A percentile compares a stretch with the other conserved stretches of the same genome.
Conservation (phyloP, 1,140 invertebrate genomes). For the Leguminivora glycinivorella region DNA sequence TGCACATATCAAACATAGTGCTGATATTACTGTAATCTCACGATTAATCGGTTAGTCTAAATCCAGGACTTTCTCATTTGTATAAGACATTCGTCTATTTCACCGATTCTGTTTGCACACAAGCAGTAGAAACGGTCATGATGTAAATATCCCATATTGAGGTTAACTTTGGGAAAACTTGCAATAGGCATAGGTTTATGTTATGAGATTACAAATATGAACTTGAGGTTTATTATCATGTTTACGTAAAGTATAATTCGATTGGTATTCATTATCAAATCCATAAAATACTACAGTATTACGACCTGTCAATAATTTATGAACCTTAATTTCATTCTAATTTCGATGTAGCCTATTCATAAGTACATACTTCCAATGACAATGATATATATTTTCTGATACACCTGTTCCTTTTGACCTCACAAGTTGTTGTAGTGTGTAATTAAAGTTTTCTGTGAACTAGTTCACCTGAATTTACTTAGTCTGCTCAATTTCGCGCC, state of each 20-base stretch:
- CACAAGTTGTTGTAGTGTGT: not conserved
- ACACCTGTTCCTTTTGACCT: conserved; percentile 8
- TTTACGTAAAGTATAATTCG: not conserved
- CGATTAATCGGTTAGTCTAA: not conserved
- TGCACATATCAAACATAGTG: conserved; percentile 50
- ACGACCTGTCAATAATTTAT: conserved; percentile 22
- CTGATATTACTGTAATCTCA: conserved; percentile 22
- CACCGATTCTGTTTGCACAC: conserved; percentile 7
- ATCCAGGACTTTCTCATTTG: not conserved
- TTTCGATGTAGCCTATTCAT: not conserved
- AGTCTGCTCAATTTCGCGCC: conserved; percentile 72
- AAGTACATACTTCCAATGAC: not conserved
- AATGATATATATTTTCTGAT: conserved; percentile 15
- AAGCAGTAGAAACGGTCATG: conserved; percentile 38
- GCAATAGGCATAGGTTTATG: conserved; percentile 40
- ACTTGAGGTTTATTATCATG: conserved; percentile 6
- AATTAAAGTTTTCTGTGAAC: conserved; percentile 27
- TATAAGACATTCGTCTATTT: not conserved
- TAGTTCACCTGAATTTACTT: conserved; percentile 30
- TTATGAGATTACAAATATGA: conserved; percentile 19
- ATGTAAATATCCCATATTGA: conserved; percentile 64
- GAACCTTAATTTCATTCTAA: not conserved
- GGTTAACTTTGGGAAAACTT: conserved; percentile 70
- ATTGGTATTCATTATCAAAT: not conserved
- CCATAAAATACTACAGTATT: conserved; percentile 6